phyloP scores from a whole-genome alignment of 2,888 invertebrate genomes.

The Caenorhabditis drosophilae region DNA sequence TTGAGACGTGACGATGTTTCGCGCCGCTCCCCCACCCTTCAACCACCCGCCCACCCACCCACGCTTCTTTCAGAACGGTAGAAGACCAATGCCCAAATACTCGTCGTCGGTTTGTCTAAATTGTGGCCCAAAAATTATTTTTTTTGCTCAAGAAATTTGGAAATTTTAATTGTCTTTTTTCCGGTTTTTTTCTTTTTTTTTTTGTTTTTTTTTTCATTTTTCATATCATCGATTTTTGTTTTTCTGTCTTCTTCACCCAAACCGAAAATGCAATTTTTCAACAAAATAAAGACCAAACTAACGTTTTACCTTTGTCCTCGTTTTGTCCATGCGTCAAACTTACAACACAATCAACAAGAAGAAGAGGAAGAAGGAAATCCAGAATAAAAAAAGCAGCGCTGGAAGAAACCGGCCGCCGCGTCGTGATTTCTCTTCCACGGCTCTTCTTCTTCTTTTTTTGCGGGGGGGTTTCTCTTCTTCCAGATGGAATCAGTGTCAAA shows the following conservation, averaged over 20 bases:
- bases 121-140: too few relatives aligned
- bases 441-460: too few relatives aligned
- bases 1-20: too few relatives aligned
- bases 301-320: constrained; percentile 12
- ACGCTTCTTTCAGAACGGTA: too few relatives aligned
- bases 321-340: constrained; percentile 23
- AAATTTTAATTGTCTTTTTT: constrained; percentile 6
- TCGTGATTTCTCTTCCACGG: background rate
- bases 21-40: too few relatives aligned
- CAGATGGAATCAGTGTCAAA: background rate
- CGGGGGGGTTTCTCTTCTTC: background rate
- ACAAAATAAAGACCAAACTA: constrained; percentile 31
- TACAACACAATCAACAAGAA: background rate
- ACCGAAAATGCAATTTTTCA: background rate
- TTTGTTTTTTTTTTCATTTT: constrained; percentile 7
- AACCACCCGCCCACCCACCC: too few relatives aligned
- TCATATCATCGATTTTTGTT: constrained; percentile 28
- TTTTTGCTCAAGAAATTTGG: background rate
- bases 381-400: background rate
- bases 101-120: too few relatives aligned
- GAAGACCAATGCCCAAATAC: too few relatives aligned
- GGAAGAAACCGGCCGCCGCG: background rate
- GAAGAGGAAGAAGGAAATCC: background rate
- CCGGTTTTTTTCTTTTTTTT: constrained; percentile 5
- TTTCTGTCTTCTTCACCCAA: background rate